These are phyloP conservation scores for Mormyrops attenuatus DNA, from an alignment of 2,797 vertebrate species.

Conservation along the genomic window DNA sequence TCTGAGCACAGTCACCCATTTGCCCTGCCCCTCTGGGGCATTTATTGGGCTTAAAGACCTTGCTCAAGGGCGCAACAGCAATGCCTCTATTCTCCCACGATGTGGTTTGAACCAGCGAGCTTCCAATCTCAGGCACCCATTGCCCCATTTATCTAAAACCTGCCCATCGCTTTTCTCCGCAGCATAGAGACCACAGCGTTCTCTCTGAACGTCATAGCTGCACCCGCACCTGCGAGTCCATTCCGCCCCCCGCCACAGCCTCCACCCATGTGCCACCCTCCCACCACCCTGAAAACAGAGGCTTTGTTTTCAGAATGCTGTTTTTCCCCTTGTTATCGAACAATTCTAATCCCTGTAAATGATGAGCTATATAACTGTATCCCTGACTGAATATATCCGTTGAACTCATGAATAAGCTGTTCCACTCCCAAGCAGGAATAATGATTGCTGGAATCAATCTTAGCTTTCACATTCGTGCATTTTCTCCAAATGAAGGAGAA, in stretches of 20 bases:
- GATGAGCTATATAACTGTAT: background rate
- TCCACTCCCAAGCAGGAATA: background rate
- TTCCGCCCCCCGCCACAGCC: background rate
- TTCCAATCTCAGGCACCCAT: background rate
- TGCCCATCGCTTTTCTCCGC: background rate
- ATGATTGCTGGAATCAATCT: background rate
- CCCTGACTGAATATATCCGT: background rate
- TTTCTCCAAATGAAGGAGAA: background rate
- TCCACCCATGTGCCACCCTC: background rate
- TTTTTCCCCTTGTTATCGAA: background rate
- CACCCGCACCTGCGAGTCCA: background rate
- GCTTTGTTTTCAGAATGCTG: background rate
- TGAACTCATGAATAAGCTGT: background rate
- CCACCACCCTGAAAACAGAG: background rate
- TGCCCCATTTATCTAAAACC: background rate
- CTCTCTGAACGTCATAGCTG: background rate
- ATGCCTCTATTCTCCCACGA: background rate
- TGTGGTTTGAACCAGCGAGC: background rate
- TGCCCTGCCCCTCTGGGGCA: background rate
- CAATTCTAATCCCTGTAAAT: background rate
- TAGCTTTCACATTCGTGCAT: background rate
- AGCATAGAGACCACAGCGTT: background rate
- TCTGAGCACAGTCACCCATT: background rate
- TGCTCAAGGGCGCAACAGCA: background rate
- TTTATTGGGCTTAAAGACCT: background rate